A percentile compares a stretch with the other conserved stretches of the same genome.
Evolutionary conservation across 2,797 vertebrate genomes (phyloP).

Genomic region (Zenarchopterus dispar): DNA sequence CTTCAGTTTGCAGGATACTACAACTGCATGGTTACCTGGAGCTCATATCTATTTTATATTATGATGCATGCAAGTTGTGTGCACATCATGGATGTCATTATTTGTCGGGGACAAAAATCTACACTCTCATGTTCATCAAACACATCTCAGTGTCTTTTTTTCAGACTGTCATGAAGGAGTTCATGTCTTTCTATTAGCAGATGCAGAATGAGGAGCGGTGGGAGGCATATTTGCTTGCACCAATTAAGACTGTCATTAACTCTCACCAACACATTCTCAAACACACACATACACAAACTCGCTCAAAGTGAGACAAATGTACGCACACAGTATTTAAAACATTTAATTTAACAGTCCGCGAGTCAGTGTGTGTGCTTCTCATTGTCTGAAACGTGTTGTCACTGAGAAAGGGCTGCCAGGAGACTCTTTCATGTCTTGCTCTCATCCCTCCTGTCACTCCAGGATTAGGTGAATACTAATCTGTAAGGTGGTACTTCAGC

Average conservation of each 20-base stretch:
- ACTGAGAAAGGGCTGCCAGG: conserved; percentile 33
- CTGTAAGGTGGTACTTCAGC: conserved; percentile 22
- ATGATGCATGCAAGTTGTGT: conserved; percentile 11
- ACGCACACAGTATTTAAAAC: conserved; percentile 41
- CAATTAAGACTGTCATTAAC: conserved; percentile 74
- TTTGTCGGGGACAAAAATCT: conserved; percentile 3
- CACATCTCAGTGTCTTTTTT: conserved; percentile 26
- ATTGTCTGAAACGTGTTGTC: conserved; percentile 59
- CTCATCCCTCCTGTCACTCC: conserved; percentile 21
- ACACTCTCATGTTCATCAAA: conserved; percentile 18
- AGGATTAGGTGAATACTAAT: conserved; percentile 37
- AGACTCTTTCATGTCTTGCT: conserved; percentile 38
- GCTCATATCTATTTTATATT: neutral
- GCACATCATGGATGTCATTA: neutral
- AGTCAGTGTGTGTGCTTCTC: conserved; percentile 34
- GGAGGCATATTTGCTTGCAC: conserved; percentile 63
- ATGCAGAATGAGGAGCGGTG: conserved; percentile 63
- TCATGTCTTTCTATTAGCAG: conserved; percentile 63
- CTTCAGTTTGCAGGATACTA: neutral
- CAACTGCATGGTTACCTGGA: too few relatives aligned
- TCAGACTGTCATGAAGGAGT: conserved; percentile 51
- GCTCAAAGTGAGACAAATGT: conserved; percentile 1
- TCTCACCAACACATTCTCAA: conserved; percentile 20
- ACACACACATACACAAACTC: conserved; percentile 15
- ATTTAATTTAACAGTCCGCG: conserved; percentile 55